Evolutionary conservation across 2,888 invertebrate genomes (phyloP).

Genomic region (Tineola bisselliella): DNA sequence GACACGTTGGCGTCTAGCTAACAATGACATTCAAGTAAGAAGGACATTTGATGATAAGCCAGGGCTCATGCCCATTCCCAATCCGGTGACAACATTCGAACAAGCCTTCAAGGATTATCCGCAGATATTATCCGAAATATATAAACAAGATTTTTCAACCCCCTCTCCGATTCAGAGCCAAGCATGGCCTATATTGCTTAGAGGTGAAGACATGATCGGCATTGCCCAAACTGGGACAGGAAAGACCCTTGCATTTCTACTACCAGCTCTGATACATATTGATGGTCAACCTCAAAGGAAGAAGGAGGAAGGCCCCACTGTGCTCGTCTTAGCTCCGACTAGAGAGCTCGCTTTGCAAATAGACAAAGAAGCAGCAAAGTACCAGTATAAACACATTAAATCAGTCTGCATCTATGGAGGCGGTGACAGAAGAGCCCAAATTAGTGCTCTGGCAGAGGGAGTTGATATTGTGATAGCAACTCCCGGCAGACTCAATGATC

Average conservation of each 20-base stretch:
- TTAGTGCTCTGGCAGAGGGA: slow-evolving; percentile 76
- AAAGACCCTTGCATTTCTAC: slow-evolving; percentile 92
- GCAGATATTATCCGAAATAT: slow-evolving; percentile 82
- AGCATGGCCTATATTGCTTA: slow-evolving; percentile 92
- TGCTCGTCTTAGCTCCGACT: slow-evolving; percentile 91
- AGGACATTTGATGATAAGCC: slow-evolving; percentile 69
- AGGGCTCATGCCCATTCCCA: slow-evolving; percentile 69
- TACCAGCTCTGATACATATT: slow-evolving; percentile 94
- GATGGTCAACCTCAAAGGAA: slow-evolving; percentile 82
- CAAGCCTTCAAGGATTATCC: slow-evolving; percentile 85
- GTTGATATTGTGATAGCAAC: slow-evolving; percentile 96
- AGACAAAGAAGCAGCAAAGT: slow-evolving; percentile 89
- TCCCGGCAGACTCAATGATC: slow-evolving; percentile 91
- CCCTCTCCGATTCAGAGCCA: slow-evolving; percentile 95
- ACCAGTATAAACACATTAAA: slow-evolving; percentile 86
- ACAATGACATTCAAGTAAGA: slow-evolving; percentile 79
- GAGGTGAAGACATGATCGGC: slow-evolving; percentile 93
- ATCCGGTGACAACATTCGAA: slow-evolving; percentile 82
- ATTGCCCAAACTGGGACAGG: slow-evolving; percentile 96
- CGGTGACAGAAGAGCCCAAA: slow-evolving; percentile 82
- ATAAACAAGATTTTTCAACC: slow-evolving; percentile 79
- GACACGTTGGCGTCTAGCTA: slow-evolving; percentile 68
- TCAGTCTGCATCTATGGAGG: slow-evolving; percentile 94
- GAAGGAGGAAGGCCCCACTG: slow-evolving; percentile 82
- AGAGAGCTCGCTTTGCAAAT: slow-evolving; percentile 94